A percentile compares a stretch with the other conserved stretches of the same genome.
phyloP scores from a whole-genome alignment of 1,140 invertebrate species.

The Lepidotrigona ventralis region DNA sequence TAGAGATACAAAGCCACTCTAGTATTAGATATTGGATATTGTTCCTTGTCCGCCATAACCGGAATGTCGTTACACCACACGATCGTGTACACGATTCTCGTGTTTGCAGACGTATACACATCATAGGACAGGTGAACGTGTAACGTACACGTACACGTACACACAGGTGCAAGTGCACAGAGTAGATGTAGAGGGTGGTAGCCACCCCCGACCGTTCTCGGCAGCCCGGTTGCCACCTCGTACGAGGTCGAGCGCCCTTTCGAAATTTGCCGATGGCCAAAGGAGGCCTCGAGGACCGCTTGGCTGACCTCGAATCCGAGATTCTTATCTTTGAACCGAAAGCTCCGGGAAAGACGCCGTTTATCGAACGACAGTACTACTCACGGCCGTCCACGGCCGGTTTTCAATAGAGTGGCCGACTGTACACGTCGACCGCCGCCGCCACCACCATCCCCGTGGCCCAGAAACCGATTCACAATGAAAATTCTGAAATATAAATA shows the following conservation, averaged over 20 bases:
- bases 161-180: background rate
- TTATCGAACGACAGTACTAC: slow-evolving; percentile 61
- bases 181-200: background rate
- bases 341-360: slow-evolving; percentile 54
- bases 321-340: slow-evolving; percentile 66
- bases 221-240: slow-evolving; percentile 36
- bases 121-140: background rate
- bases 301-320: slow-evolving; percentile 64
- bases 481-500: slow-evolving; percentile 57
- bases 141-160: background rate
- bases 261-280: slow-evolving; percentile 71
- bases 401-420: slow-evolving; percentile 38
- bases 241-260: slow-evolving; percentile 67
- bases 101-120: slow-evolving; percentile 15
- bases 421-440: background rate
- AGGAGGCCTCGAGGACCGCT: slow-evolving; percentile 62
- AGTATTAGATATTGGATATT: slow-evolving; percentile 54
- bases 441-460: slow-evolving; percentile 16
- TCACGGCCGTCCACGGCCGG: slow-evolving; percentile 51
- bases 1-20: slow-evolving; percentile 52
- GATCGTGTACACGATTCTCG: slow-evolving; percentile 13
- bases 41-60: slow-evolving; percentile 52
- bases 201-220: background rate
- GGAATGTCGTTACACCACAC: slow-evolving; percentile 28
- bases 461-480: slow-evolving; percentile 52